These are phyloP conservation scores for Leucophenga maculata DNA, from an alignment of 2,888 invertebrate genomes.

Conservation along the genomic window DNA sequence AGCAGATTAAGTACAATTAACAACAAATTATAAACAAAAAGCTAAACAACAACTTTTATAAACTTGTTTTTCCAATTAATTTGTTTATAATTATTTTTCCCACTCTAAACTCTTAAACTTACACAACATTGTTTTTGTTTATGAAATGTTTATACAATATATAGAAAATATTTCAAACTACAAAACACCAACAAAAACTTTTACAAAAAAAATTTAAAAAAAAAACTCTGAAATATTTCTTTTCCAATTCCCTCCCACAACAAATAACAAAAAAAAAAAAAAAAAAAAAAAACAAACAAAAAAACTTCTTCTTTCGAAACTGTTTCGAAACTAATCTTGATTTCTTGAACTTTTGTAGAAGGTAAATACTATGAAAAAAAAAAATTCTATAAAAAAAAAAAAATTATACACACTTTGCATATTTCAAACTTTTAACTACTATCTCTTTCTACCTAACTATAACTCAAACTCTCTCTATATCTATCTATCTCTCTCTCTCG, in stretches of 20 bases:
- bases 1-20: constrained; percentile 33
- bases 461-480: constrained; percentile 42
- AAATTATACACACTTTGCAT: constrained; percentile 45
- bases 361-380: constrained; percentile 66
- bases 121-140: too few relatives aligned
- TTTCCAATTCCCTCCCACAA: constrained; percentile 57
- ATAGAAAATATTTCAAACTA: constrained; percentile 30
- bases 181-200: constrained; percentile 39
- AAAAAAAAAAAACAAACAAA: constrained; percentile 44
- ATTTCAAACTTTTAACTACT: constrained; percentile 50
- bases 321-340: constrained; percentile 46
- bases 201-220: constrained; percentile 38
- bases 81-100: constrained; percentile 19
- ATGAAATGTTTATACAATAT: background rate
- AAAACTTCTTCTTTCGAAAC: constrained; percentile 44
- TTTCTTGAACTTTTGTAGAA: constrained; percentile 72
- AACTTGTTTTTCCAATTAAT: constrained; percentile 2
- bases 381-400: constrained; percentile 41
- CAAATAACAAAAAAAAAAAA: constrained; percentile 43
- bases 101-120: background rate
- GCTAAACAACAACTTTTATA: constrained; percentile 32
- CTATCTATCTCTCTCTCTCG: constrained; percentile 44
- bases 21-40: constrained; percentile 39
- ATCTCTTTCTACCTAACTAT: constrained; percentile 23
- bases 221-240: constrained; percentile 63